Conservation (phyloP, 1,140 invertebrate species). For the Pseudoatta argentina region DNA sequence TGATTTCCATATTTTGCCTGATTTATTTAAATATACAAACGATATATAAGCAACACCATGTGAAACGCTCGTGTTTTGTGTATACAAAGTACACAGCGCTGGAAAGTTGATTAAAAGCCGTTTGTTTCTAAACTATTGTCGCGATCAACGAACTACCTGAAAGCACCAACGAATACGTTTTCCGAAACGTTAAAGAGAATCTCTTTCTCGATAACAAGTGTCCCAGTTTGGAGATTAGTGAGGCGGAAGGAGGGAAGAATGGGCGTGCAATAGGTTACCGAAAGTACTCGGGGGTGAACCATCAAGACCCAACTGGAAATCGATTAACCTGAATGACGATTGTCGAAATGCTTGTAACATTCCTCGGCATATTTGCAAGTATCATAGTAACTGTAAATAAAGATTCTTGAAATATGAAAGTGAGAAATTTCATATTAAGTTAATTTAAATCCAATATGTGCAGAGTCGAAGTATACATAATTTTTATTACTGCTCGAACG, state of each 20-base stretch:
- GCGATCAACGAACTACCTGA: slow-evolving; percentile 4
- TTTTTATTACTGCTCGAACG: neutral
- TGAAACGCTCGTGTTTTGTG: slow-evolving; percentile 1
- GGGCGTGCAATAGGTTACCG: neutral
- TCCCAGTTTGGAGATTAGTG: slow-evolving; percentile 33
- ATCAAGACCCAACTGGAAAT: slow-evolving; percentile 37
- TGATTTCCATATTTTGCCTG: neutral
- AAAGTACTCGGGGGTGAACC: slow-evolving; percentile 4
- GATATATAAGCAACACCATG: neutral
- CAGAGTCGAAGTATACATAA: neutral
- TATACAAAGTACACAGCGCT: neutral
- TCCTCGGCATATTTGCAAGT: neutral
- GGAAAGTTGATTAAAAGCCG: slow-evolving; percentile 25
- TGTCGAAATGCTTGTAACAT: slow-evolving; percentile 4
- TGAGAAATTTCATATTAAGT: neutral
- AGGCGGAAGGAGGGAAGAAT: neutral
- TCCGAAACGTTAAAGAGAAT: slow-evolving; percentile 25
- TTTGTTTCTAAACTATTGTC: slow-evolving; percentile 37
- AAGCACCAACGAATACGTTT: slow-evolving; percentile 16
- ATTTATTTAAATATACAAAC: neutral
- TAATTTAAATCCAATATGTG: neutral
- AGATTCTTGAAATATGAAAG: too few species aligned
- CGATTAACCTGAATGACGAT: slow-evolving; percentile 40
- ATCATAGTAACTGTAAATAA: neutral
- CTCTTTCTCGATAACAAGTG: slow-evolving; percentile 48